These are phyloP conservation scores for Halichoerus grypus DNA, from an alignment of 2,113 vertebrate species.

Conservation along the genomic window DNA sequence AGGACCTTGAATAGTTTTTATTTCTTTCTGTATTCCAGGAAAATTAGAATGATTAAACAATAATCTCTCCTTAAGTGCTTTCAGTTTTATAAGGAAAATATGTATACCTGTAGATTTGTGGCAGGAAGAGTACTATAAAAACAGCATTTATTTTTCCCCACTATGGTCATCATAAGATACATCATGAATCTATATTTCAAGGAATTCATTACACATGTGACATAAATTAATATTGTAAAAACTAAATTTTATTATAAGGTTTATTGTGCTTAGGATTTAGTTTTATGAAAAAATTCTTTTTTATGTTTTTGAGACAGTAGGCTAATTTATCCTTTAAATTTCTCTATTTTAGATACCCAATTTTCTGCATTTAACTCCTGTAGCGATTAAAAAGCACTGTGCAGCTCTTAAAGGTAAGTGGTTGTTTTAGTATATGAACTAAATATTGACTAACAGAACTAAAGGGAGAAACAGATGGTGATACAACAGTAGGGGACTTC, in stretches of 20 bases:
- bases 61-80: background rate
- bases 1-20: background rate
- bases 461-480: background rate
- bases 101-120: background rate
- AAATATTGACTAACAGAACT: slow-evolving; percentile 9
- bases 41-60: background rate
- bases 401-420: slow-evolving; percentile 94
- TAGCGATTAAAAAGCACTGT: slow-evolving; percentile 96
- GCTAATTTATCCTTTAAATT: slow-evolving; percentile 50
- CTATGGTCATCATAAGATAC: background rate
- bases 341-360: slow-evolving; percentile 94
- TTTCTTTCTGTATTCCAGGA: background rate
- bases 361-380: slow-evolving; percentile 97
- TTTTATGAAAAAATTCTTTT: background rate
- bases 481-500: background rate
- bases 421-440: background rate
- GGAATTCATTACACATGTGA: background rate
- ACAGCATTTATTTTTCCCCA: background rate
- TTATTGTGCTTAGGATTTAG: background rate
- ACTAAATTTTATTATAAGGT: background rate
- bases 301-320: background rate
- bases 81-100: background rate
- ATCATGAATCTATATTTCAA: background rate
- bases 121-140: background rate
- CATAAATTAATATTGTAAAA: background rate